Percentiles rank a stretch among this genome's conserved stretches.
Evolutionary conservation across 2,888 invertebrate species (phyloP).

Genomic region (Drosophila lutescens): DNA sequence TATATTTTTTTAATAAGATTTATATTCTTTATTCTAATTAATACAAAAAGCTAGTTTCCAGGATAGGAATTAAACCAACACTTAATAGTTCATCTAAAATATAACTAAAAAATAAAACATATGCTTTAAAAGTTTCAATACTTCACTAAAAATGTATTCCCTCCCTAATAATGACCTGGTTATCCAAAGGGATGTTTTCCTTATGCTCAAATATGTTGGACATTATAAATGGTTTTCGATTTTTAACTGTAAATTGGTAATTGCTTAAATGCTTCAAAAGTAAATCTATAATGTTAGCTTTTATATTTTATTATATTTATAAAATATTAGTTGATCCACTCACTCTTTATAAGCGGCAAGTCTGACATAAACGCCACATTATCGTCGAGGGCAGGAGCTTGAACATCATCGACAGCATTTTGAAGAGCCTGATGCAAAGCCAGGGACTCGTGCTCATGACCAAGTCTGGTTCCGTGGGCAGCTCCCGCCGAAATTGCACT

Average conservation of each 20-base stretch:
- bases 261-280: no score
- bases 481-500: constrained; percentile 87
- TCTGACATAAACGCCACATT: constrained; percentile 95
- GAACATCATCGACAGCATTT: constrained; percentile 87
- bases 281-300: no score
- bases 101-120: not conserved
- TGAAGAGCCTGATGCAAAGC: constrained; percentile 93
- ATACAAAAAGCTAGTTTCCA: no score
- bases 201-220: not conserved
- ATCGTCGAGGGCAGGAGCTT: constrained; percentile 94
- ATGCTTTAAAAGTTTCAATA: not conserved
- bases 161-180: not conserved
- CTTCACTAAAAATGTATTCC: not conserved
- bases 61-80: no score
- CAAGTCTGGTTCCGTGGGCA: constrained; percentile 83
- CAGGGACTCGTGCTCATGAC: constrained; percentile 89
- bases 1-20: no score
- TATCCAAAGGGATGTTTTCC: not conserved
- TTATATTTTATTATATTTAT: not conserved
- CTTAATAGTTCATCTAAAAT: no score
- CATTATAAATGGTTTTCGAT: not conserved
- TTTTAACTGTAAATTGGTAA: no score
- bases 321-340: constrained; percentile 82
- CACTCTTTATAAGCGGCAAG: constrained; percentile 95
- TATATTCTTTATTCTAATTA: no score